phyloP scores from a whole-genome alignment of 2,888 invertebrate genomes.

The Quadroppia sp. region DNA sequence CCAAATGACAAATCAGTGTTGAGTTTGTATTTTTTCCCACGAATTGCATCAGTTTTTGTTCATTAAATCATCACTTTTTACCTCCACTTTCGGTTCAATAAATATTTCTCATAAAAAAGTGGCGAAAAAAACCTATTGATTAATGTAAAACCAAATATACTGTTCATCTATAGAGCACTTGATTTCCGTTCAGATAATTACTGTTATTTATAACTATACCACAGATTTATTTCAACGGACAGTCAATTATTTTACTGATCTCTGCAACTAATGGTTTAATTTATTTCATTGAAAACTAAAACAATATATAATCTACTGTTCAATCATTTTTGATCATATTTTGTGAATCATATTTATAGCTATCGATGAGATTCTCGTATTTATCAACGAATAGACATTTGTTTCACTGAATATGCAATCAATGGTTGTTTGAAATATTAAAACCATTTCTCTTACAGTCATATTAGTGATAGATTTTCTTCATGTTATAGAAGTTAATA shows the following conservation, averaged over 20 bases:
- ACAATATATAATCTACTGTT: too few relatives aligned
- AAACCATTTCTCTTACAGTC: too few relatives aligned
- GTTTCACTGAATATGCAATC: too few relatives aligned
- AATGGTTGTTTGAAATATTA: too few relatives aligned
- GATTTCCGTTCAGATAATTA: conserved; percentile 27
- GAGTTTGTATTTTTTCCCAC: conserved; percentile 10
- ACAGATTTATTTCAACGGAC: background rate
- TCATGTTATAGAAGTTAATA: too few relatives aligned
- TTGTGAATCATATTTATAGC: too few relatives aligned
- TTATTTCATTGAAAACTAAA: background rate
- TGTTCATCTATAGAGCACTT: background rate
- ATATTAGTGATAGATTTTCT: too few relatives aligned
- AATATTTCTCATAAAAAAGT: conserved; percentile 18
- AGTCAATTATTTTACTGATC: background rate
- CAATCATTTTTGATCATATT: too few relatives aligned
- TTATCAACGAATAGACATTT: too few relatives aligned
- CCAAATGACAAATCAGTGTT: conserved; percentile 36
- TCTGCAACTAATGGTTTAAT: background rate
- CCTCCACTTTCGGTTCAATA: conserved; percentile 15
- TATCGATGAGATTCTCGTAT: too few relatives aligned
- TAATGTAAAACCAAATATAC: background rate
- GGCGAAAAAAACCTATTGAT: background rate
- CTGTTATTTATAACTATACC: background rate
- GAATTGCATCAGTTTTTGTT: conserved; percentile 5
- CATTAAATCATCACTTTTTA: conserved; percentile 28